Base-by-base conservation (phyloP, 2,797 vertebrate species). In the Buphagus erythrorhynchus region DNA sequence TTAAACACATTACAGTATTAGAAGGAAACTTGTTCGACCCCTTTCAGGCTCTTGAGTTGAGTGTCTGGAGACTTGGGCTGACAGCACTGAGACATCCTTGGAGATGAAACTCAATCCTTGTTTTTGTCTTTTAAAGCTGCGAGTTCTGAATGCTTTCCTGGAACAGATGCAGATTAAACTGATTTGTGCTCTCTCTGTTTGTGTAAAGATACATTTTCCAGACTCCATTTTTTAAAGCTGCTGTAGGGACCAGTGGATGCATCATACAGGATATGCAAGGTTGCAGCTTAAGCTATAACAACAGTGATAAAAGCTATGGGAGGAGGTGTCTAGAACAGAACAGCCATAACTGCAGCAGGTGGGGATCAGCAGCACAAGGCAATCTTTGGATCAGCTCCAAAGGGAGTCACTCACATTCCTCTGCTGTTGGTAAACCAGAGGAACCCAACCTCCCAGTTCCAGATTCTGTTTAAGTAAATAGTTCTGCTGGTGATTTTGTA, bases 1-100 rank as follows among this genome's bases (percentile, higher is more conserved):
- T 97, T 95, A 93, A 93, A 67, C 89, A 86, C 76, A 83, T 95
- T 91, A 97, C 36, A 20, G 76, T 94, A 95, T 96, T 91, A 95
- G 85, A 69, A 90, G 87, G 40, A 95, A 96, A 93, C 93, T 94
- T 97, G 94, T 94, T 95, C 5, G 10, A 95, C 85, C 91, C 87
- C 79, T 95, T 96, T 89, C 79, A 96, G 78, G 73, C 89, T 95
- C 82, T 88, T 90, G 93, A 95, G 65, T n/a, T 75, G 73, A 13
- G 43, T 90, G 51, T 72, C 94, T 95, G 73, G 94, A 96, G 88
- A 84, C 79, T 74, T 49, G 58, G 73, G 69, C 94, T 95, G 91
- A 77, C 93, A 91, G 76, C 93, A 69, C 51, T 66, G 76, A 86
- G 90, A 91, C 58, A 84, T 62, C 95, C 91, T 88, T 75, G 16